These are phyloP conservation scores for Acrobeloides nanus DNA, from an alignment of 2,888 invertebrate species.

Conservation along the genomic window DNA sequence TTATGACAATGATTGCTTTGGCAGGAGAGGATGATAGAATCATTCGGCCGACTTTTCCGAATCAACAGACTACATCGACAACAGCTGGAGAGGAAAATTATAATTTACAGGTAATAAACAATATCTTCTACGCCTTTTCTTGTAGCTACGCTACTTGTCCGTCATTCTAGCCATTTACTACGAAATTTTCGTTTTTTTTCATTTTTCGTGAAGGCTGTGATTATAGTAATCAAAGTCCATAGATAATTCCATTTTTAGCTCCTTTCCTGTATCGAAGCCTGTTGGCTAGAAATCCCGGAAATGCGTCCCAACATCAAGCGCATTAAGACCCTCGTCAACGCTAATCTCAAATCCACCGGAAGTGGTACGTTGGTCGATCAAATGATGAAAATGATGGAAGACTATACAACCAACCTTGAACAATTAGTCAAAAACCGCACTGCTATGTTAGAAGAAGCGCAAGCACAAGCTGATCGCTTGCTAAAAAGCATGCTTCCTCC, in stretches of 20 bases:
- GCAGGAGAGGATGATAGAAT: conserved; percentile 42
- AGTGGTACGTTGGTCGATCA: conserved; percentile 46
- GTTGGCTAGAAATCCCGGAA: conserved; percentile 48
- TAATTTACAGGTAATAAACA: conserved; percentile 42
- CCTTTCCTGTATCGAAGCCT: conserved; percentile 44
- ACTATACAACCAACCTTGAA: conserved; percentile 46
- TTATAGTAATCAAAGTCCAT: too few relatives aligned
- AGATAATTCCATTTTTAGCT: too few relatives aligned
- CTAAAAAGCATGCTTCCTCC: conserved; percentile 48
- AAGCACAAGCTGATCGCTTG: conserved; percentile 48
- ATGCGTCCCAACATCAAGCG: conserved; percentile 42
- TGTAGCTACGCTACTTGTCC: too few relatives aligned
- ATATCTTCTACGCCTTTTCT: too few relatives aligned
- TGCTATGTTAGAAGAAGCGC: conserved; percentile 47
- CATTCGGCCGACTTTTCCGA: conserved; percentile 43
- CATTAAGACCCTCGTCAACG: conserved; percentile 39
- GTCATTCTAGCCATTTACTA: too few relatives aligned
- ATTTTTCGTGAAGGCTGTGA: too few relatives aligned
- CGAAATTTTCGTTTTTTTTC: too few relatives aligned
- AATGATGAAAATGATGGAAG: conserved; percentile 51
- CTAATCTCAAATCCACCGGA: conserved; percentile 41
- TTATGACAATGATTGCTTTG: conserved; percentile 45
- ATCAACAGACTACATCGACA: conserved; percentile 12
- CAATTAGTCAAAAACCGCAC: conserved; percentile 46
- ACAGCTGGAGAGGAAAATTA: conserved; percentile 30